Evolutionary conservation across 2,113 vertebrate species (phyloP), one percentile per base, ranked within the genome.

Genomic region (Phylloscopus trochiloides): DNA sequence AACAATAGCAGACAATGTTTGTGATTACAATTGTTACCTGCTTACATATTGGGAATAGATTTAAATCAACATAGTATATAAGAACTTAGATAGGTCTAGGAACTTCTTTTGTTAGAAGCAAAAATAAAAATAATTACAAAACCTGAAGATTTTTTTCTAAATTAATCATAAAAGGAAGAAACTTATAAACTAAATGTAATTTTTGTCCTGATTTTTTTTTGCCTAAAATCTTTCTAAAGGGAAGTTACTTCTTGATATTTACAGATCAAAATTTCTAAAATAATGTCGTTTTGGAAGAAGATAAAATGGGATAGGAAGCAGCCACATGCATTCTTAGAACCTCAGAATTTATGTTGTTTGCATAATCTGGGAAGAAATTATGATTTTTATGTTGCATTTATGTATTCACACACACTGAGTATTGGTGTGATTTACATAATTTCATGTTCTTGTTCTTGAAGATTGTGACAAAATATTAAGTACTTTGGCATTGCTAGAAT

Each of bases 361-460:
- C 25, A 12, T 76, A 59, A 76, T 47, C 24, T 52, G 26, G 16
- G 45, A 58, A 78, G 36, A 86, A 78, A 61, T 45, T 17, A 3
- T 7, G 57, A 54, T 16, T 80, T n/a, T 85, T 73, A 24, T 38
- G 3, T 32, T 71, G 24, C 47, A 8, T 62, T 72, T 83, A 17
- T 58, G 32, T 47, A 28, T 42, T 31, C 3, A n/a, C 2, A 17
- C 24, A 15, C 1, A 2, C 2, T 32, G 1, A 18, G 21, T 14
- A 59, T 87, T 36, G n/a, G 3, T 88, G 18, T 90, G 57, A 54
- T 50, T 83, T 82, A 24, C 57, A 28, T 73, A 19, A 25, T 67
- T 45, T 83, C 6, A 32, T 82, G 4, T 63, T 81, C 42, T 86
- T 52, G 3, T 58, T 29, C 57, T 85, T 84, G 0, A 6, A 38